Percentiles rank a stretch among this genome's conserved stretches.
Evolutionary conservation across 2,797 vertebrate genomes (phyloP).

Genomic region (Coregonus sp.): DNA sequence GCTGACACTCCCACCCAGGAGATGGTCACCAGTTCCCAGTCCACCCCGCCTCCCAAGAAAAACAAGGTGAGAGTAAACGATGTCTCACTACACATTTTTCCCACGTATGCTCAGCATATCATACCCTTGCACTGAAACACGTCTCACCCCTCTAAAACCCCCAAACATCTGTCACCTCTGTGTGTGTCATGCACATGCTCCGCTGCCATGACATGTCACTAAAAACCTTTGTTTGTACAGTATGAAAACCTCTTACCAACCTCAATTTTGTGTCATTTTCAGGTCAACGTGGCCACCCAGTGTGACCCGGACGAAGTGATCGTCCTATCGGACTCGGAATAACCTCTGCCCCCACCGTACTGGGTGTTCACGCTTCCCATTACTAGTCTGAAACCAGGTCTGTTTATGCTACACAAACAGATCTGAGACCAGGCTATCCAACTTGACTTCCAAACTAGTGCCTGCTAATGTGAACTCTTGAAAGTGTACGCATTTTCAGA

Average conservation of each 20-base stretch:
- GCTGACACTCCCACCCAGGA: conserved; percentile 64
- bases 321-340: conserved; percentile 88
- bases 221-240: not conserved
- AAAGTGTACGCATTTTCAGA: not conserved
- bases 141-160: no score
- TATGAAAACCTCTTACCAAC: not conserved
- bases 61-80: conserved; percentile 71
- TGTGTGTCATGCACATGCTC: no score
- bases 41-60: conserved; percentile 75
- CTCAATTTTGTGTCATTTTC: conserved; percentile 24
- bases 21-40: conserved; percentile 77
- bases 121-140: not conserved
- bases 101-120: not conserved
- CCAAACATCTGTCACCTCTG: no score
- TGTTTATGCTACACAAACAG: not conserved
- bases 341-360: conserved; percentile 38
- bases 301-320: conserved; percentile 90
- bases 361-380: not conserved
- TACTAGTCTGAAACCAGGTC: not conserved
- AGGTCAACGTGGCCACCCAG: conserved; percentile 88
- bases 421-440: not conserved
- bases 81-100: not conserved
- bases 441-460: conserved; percentile 34
- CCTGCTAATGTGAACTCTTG: conserved; percentile 36
- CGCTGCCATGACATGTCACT: no score